A percentile compares a stretch with the other conserved stretches of the same genome.
phyloP scores from a whole-genome alignment of 2,113 vertebrate genomes.

The Vimba vimba region DNA sequence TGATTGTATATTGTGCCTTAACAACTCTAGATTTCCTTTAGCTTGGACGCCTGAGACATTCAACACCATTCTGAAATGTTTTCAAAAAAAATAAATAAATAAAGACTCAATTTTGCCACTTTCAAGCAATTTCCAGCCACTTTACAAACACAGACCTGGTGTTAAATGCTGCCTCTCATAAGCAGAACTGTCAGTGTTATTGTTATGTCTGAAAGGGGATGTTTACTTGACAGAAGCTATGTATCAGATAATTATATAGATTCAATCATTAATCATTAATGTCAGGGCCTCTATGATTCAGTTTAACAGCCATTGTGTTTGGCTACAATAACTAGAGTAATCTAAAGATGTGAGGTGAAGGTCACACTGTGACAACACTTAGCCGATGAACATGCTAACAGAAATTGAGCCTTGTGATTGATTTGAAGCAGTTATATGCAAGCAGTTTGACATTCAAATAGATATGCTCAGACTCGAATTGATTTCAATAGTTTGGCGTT shows the following conservation, averaged over 20 bases:
- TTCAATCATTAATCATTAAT: slow-evolving; percentile 25
- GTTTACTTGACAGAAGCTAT: slow-evolving; percentile 15
- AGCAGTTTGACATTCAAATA: background rate
- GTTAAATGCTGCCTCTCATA: slow-evolving; percentile 38
- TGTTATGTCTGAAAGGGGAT: background rate
- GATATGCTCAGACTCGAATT: background rate
- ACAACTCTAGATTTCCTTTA: slow-evolving; percentile 18
- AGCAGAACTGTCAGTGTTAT: slow-evolving; percentile 6
- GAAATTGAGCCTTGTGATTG: background rate
- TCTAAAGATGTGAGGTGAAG: background rate
- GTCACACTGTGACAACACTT: background rate
- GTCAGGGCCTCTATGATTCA: background rate
- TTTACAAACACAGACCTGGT: slow-evolving; percentile 18
- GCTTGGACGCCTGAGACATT: background rate
- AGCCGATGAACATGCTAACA: background rate
- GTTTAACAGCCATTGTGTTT: slow-evolving; percentile 1
- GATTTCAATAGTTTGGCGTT: background rate
- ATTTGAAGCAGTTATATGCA: background rate
- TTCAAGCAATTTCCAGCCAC: background rate
- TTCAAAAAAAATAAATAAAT: background rate
- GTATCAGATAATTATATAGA: slow-evolving; percentile 8
- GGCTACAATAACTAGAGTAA: background rate
- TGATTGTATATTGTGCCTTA: background rate
- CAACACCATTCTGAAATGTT: background rate
- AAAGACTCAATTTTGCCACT: slow-evolving; percentile 6